Evolutionary conservation across 1,140 invertebrate genomes (phyloP), one percentile per base, ranked within the genome.

Genomic region (Drosophila busckii): DNA sequence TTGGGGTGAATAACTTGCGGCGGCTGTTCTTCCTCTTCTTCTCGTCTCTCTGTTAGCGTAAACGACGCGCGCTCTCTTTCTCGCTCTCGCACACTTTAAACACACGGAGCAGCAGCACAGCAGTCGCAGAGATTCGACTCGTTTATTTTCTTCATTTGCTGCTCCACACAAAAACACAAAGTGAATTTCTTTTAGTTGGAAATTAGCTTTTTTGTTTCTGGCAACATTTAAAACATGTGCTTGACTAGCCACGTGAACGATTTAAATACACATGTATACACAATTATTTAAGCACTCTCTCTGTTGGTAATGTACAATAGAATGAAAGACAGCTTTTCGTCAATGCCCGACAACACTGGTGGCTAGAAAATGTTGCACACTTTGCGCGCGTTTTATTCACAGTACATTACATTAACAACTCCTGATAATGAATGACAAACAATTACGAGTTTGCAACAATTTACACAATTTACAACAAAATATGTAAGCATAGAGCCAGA

Each of bases 1-100:
- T 78, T 68, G 73, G 73, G 73, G 73, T 78, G 73, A 78, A 78
- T 78, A 78, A 78, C 73, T 78, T 78, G 53, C 73, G 71, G 70
- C 67, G 67, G 59, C 62, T 73, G 62, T 59, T 50, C 66, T 71
- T 78, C 70, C 66, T 71, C 49, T 44, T 29, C 70, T 60, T 55
- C 28, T 48, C 62, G 48, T 48, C 55, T 58, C 46, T 46, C 59
- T 70, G 38, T 63, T 48, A 48, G 34, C 28, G 45, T 37, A 28
- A 52, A 45, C 45, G 40, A 59, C 31, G 15, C 34, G 40, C 32
- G 16, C 29, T 22, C 49, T 40, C 31, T 45, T 41, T 53, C 52
- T 31, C 38, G 19, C 46, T 41, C 66, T 29, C 16, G 15, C 49
- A 38, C 52, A 54, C 29, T 61, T 52, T 35, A 63, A 41, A 63